A percentile compares a stretch with the other conserved stretches of the same genome.
Conservation (phyloP, 2,888 invertebrate genomes). For the Vanessa cardui region DNA sequence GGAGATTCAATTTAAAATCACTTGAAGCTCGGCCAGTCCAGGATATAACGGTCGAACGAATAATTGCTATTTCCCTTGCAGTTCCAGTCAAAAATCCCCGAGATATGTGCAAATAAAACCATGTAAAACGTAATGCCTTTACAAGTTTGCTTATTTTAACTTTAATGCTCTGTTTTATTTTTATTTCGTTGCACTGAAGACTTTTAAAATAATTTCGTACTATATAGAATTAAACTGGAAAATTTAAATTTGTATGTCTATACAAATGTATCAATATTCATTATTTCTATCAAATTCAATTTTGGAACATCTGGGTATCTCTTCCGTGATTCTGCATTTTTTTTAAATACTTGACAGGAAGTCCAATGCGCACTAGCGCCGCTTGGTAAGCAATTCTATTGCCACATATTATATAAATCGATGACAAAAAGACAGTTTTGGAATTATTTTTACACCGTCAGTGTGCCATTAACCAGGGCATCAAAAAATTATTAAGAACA, state of each 20-base stretch:
- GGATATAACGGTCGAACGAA: conserved; percentile 57
- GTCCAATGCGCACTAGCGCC: too few relatives aligned
- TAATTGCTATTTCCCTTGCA: conserved; percentile 66
- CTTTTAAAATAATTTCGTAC: neutral
- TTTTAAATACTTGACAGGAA: too few relatives aligned
- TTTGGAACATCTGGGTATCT: too few relatives aligned
- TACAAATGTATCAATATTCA: neutral
- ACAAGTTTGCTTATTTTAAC: conserved; percentile 14
- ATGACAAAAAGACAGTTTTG: too few relatives aligned
- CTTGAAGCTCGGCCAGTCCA: conserved; percentile 55
- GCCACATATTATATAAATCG: too few relatives aligned
- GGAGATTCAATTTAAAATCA: conserved; percentile 71
- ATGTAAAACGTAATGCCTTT: conserved; percentile 26
- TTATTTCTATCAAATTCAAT: neutral
- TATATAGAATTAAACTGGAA: too few relatives aligned
- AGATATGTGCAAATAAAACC: conserved; percentile 35
- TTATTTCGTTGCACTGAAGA: neutral
- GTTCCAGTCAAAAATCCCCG: conserved; percentile 63
- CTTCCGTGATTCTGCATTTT: too few relatives aligned
- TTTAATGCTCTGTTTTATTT: neutral
- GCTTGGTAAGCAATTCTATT: too few relatives aligned
- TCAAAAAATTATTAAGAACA: too few relatives aligned
- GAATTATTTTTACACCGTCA: too few relatives aligned
- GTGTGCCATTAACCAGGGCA: too few relatives aligned
- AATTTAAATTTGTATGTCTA: too few relatives aligned